Conservation (phyloP, 2,113 vertebrate genomes). For the Menidia beryllina region DNA sequence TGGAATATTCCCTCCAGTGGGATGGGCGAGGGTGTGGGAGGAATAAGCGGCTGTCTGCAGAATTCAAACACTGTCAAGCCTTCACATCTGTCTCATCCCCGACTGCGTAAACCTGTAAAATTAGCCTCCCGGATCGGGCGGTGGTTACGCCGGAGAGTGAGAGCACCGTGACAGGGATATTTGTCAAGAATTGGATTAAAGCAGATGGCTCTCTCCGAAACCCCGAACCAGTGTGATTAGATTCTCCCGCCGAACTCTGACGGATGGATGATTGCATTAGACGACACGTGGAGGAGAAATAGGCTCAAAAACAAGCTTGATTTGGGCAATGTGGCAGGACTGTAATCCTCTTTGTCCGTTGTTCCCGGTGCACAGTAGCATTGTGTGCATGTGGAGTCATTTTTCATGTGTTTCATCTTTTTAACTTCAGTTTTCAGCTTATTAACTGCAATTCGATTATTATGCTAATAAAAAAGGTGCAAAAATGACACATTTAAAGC, state of each 20-base stretch:
- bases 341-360: slow-evolving; percentile 36
- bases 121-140: slow-evolving; percentile 54
- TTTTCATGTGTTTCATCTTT: neutral
- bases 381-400: neutral
- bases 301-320: slow-evolving; percentile 42
- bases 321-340: slow-evolving; percentile 30
- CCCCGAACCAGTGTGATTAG: slow-evolving; percentile 72
- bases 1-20: slow-evolving; percentile 57
- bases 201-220: slow-evolving; percentile 72
- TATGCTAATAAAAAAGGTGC: too few species aligned
- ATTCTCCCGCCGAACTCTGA: slow-evolving; percentile 70
- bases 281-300: slow-evolving; percentile 41
- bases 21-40: slow-evolving; percentile 56
- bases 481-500: too few species aligned
- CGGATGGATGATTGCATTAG: slow-evolving; percentile 74
- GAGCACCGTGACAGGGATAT: slow-evolving; percentile 57
- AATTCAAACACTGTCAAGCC: slow-evolving; percentile 52
- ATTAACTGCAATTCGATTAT: too few species aligned
- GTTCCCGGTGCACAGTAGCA: slow-evolving; percentile 7
- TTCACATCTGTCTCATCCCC: slow-evolving; percentile 45
- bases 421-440: too few species aligned
- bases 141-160: slow-evolving; percentile 51
- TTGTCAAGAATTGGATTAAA: slow-evolving; percentile 74
- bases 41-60: slow-evolving; percentile 39
- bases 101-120: slow-evolving; percentile 71